phyloP scores from a whole-genome alignment of 1,140 invertebrate genomes.

The Linepithema humile region DNA sequence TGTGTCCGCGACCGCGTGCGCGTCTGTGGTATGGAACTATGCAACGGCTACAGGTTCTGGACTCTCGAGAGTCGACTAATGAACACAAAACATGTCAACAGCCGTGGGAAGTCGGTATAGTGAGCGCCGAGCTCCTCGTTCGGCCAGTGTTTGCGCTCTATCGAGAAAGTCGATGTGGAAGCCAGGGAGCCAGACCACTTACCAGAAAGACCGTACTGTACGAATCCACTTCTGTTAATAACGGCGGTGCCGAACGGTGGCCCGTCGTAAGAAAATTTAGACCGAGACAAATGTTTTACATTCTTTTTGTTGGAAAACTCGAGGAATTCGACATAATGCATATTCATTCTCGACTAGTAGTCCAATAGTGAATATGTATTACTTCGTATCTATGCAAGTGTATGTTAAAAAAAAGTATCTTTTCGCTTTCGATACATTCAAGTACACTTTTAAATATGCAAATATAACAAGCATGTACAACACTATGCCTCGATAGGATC shows the following conservation, averaged over 20 bases:
- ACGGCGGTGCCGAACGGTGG: slow-evolving; percentile 19
- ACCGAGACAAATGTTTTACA: background rate
- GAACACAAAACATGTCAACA: slow-evolving; percentile 84
- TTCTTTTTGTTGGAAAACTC: background rate
- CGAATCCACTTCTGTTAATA: slow-evolving; percentile 52
- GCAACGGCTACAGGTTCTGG: slow-evolving; percentile 71
- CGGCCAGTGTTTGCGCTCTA: slow-evolving; percentile 66
- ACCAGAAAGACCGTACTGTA: slow-evolving; percentile 53
- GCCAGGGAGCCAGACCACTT: slow-evolving; percentile 41
- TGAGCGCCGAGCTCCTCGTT: slow-evolving; percentile 62
- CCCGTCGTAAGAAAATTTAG: slow-evolving; percentile 7
- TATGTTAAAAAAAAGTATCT: background rate
- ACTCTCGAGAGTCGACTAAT: slow-evolving; percentile 79
- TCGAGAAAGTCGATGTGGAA: slow-evolving; percentile 63
- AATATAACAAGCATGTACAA: background rate
- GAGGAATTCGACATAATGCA: background rate
- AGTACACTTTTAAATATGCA: background rate
- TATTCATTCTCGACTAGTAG: background rate
- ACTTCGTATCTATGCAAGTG: background rate
- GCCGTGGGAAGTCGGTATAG: slow-evolving; percentile 81
- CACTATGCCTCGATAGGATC: background rate
- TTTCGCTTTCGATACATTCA: background rate
- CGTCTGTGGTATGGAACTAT: slow-evolving; percentile 74
- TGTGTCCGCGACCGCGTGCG: slow-evolving; percentile 33
- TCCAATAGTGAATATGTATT: background rate